These are phyloP conservation scores for Sorex fumeus DNA, from an alignment of 2,113 vertebrate species.

Conservation along the genomic window DNA sequence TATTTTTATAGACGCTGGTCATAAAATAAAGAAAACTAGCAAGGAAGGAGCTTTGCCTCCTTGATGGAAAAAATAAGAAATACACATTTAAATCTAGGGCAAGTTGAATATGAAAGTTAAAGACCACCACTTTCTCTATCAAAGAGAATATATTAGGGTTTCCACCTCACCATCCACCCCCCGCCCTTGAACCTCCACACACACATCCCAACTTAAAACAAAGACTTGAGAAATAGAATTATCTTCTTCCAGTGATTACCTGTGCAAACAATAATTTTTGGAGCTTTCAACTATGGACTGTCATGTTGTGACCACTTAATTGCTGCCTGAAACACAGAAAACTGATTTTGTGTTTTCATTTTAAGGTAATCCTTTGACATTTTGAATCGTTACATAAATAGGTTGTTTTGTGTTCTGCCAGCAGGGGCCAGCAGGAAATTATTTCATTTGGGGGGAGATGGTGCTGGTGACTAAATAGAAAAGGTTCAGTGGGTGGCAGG, in stretches of 20 bases:
- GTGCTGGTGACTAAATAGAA: conserved; percentile 58
- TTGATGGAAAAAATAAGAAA: conserved; percentile 43
- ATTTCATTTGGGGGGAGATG: conserved; percentile 51
- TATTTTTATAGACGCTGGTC: conserved; percentile 45
- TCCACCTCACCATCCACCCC: neutral
- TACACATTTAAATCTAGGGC: conserved; percentile 48
- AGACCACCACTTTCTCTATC: conserved; percentile 51
- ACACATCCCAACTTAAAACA: conserved; percentile 68
- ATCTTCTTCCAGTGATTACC: conserved; percentile 72
- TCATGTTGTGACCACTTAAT: conserved; percentile 87
- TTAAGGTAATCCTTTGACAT: conserved; percentile 79
- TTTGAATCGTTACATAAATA: conserved; percentile 76
- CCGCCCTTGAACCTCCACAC: no score
- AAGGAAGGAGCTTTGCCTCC: conserved; percentile 23
- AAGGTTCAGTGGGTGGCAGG: conserved; percentile 16
- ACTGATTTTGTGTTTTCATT: conserved; percentile 82
- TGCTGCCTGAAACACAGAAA: conserved; percentile 80
- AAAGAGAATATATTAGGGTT: conserved; percentile 44
- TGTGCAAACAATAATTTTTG: conserved; percentile 80
- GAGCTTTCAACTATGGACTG: conserved; percentile 76
- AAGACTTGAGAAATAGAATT: conserved; percentile 67
- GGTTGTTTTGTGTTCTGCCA: conserved; percentile 51
- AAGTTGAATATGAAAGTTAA: conserved; percentile 73
- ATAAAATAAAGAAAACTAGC: conserved; percentile 36
- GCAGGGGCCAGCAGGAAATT: conserved; percentile 65